Percentiles rank a stretch among this genome's conserved stretches.
phyloP scores from a whole-genome alignment of 2,797 vertebrate species.

The Enteromius fasciolatus region DNA sequence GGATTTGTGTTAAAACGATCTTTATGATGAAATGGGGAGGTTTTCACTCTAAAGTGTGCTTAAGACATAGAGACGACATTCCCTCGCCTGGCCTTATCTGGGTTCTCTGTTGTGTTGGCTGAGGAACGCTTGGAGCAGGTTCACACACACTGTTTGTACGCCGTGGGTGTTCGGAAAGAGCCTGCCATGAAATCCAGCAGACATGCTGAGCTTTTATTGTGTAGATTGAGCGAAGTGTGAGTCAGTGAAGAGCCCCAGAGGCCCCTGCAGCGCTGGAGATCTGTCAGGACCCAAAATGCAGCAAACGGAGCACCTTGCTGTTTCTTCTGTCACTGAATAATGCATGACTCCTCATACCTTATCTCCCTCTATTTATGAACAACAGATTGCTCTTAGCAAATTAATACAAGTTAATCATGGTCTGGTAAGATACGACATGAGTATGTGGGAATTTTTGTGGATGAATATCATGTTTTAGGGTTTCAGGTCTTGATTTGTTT shows the following conservation, averaged over 20 bases:
- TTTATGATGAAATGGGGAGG: slow-evolving; percentile 10
- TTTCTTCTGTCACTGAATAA: slow-evolving; percentile 1
- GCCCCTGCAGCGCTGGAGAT: slow-evolving; percentile 47
- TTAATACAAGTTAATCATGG: background rate
- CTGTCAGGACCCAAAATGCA: slow-evolving; percentile 38
- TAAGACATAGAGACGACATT: background rate
- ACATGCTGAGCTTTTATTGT: slow-evolving; percentile 24
- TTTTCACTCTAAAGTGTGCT: slow-evolving; percentile 9
- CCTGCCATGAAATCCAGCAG: slow-evolving; percentile 38
- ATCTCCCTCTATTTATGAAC: background rate
- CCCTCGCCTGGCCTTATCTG: background rate
- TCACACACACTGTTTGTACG: slow-evolving; percentile 32
- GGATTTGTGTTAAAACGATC: slow-evolving; percentile 11
- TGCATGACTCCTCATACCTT: background rate
- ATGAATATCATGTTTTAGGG: background rate
- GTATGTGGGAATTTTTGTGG: background rate
- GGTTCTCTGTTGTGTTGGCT: slow-evolving; percentile 18
- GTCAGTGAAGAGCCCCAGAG: slow-evolving; percentile 24
- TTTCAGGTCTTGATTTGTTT: background rate
- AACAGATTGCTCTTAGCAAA: background rate
- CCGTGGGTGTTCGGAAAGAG: slow-evolving; percentile 25
- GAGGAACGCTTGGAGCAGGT: slow-evolving; percentile 2
- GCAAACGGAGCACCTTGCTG: background rate
- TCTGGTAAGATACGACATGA: background rate
- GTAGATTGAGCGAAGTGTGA: slow-evolving; percentile 32